Percentiles rank a stretch among this genome's conserved stretches.
Conservation (phyloP, 2,888 invertebrate species). For the Papilio elwesi region DNA sequence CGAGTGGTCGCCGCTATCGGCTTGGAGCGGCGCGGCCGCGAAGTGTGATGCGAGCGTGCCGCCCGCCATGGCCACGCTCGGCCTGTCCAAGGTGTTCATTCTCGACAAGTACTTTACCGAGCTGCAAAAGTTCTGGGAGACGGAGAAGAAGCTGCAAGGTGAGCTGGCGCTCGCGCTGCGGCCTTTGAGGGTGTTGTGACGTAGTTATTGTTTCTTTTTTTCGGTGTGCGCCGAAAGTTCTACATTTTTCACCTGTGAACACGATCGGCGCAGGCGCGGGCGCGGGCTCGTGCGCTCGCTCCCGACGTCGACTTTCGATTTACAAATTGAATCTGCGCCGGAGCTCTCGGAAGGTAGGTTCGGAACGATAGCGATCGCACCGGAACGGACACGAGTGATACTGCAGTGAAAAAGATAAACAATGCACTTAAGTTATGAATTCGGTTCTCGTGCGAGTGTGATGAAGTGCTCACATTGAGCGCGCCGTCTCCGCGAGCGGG, state of each 20-base stretch:
- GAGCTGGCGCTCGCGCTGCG: slow-evolving; percentile 66
- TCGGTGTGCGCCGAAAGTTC: slow-evolving; percentile 37
- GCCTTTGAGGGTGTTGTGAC: slow-evolving; percentile 18
- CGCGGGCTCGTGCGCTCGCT: not conserved
- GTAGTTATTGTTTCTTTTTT: slow-evolving; percentile 25
- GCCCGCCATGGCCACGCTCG: slow-evolving; percentile 95
- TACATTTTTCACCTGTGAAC: slow-evolving; percentile 36
- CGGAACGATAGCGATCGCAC: too few species aligned
- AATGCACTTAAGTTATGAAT: not conserved
- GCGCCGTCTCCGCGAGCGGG: slow-evolving; percentile 1
- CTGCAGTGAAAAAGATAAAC: too few species aligned
- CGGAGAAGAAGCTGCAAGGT: slow-evolving; percentile 98
- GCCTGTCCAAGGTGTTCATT: slow-evolving; percentile 98
- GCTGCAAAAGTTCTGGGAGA: slow-evolving; percentile 98
- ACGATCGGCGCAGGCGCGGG: not conserved
- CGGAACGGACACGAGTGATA: too few species aligned
- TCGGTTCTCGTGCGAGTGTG: not conserved
- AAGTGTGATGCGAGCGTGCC: slow-evolving; percentile 76
- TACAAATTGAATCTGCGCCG: not conserved
- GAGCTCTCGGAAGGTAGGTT: not conserved
- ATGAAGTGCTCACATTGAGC: not conserved
- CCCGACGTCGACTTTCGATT: not conserved
- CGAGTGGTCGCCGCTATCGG: slow-evolving; percentile 62
- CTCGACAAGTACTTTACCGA: slow-evolving; percentile 99
- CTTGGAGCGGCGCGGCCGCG: slow-evolving; percentile 65